Evolutionary conservation across 2,888 invertebrate genomes (phyloP).

Genomic region (Eupithecia subumbrata): DNA sequence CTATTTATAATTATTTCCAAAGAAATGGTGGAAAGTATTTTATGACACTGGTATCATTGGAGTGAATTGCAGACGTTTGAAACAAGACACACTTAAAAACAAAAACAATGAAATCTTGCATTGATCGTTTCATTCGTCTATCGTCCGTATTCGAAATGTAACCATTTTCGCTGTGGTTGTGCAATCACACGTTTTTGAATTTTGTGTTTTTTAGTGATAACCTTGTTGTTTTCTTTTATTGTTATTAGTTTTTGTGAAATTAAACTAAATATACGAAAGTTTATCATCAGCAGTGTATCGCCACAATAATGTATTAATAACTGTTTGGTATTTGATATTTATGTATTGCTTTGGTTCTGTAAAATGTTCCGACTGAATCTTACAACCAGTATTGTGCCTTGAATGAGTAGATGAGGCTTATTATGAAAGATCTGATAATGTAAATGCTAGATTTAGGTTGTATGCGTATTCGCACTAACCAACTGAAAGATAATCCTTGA

Average conservation of each 20-base stretch:
- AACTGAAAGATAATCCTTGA: neutral
- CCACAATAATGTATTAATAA: neutral
- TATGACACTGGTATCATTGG: too few species aligned
- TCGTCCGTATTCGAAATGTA: neutral
- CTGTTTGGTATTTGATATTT: too few species aligned
- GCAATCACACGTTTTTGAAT: neutral
- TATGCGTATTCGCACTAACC: neutral
- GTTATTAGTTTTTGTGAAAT: neutral
- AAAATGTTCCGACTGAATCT: neutral
- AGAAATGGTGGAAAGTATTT: too few species aligned
- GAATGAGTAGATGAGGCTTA: neutral
- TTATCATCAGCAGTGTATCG: neutral
- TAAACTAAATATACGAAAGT: neutral
- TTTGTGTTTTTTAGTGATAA: neutral
- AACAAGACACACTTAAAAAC: too few species aligned
- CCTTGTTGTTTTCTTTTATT: neutral
- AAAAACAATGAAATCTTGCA: too few species aligned
- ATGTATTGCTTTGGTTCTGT: neutral
- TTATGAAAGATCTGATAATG: neutral
- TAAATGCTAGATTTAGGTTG: neutral
- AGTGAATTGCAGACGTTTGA: neutral
- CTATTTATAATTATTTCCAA: too few species aligned
- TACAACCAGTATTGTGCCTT: constrained; percentile 7
- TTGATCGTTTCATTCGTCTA: neutral
- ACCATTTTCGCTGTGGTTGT: too few species aligned